A percentile compares a stretch with the other conserved stretches of the same genome.
Conservation (phyloP, 2,888 invertebrate genomes). For the Amphipoea oculea region DNA sequence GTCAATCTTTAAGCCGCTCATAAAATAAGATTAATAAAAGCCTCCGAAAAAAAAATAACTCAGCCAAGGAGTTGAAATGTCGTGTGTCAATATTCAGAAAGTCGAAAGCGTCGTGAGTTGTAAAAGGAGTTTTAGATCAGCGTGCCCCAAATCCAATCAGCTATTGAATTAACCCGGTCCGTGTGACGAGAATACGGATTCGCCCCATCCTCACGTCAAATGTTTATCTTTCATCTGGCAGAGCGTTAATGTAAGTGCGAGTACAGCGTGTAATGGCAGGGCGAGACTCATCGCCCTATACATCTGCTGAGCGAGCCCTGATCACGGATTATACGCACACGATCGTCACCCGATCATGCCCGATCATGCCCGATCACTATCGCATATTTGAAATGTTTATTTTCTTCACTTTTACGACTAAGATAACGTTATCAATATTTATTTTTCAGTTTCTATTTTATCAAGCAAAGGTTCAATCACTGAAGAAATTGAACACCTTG, state of each 20-base stretch:
- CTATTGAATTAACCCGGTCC: constrained; percentile 90
- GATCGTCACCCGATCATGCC: constrained; percentile 66
- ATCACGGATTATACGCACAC: constrained; percentile 68
- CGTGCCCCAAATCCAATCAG: constrained; percentile 90
- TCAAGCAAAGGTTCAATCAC: constrained; percentile 37
- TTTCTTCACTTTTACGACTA: constrained; percentile 33
- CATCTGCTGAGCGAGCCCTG: constrained; percentile 79
- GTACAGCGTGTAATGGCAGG: constrained; percentile 82
- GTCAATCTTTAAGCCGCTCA: constrained; percentile 24
- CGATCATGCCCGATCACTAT: constrained; percentile 62
- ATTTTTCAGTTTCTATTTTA: constrained; percentile 27
- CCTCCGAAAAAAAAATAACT: constrained; percentile 34
- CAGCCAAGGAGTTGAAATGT: constrained; percentile 46
- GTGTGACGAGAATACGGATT: constrained; percentile 90
- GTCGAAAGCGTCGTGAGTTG: constrained; percentile 71
- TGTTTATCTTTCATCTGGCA: constrained; percentile 90
- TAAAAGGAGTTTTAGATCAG: constrained; percentile 83
- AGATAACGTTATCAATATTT: constrained; percentile 16
- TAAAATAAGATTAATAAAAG: constrained; percentile 47
- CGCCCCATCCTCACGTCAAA: constrained; percentile 88
- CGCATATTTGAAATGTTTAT: constrained; percentile 60
- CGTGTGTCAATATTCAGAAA: constrained; percentile 56
- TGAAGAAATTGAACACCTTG: constrained; percentile 10
- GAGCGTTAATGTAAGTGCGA: constrained; percentile 86
- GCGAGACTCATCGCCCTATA: constrained; percentile 70